These are phyloP conservation scores for Acropternis orthonyx DNA, from an alignment of 2,797 vertebrate genomes.

Conservation along the genomic window DNA sequence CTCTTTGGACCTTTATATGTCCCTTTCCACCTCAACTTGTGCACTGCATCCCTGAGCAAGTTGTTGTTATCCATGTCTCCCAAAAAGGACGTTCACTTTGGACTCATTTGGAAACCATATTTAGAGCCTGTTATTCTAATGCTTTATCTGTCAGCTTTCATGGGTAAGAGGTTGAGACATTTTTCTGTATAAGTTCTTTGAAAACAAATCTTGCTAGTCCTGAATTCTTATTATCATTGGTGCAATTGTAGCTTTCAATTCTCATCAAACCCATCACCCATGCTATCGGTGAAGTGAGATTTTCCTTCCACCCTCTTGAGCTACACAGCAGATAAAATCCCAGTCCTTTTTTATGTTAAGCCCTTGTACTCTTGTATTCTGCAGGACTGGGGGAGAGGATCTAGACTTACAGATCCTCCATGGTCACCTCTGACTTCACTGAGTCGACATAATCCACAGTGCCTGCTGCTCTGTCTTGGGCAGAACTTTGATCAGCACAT, in stretches of 20 bases:
- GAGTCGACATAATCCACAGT: not conserved
- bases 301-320: not conserved
- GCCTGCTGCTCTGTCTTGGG: not conserved
- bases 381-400: not conserved
- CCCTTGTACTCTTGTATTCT: not conserved
- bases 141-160: not conserved
- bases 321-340: slow-evolving; percentile 13
- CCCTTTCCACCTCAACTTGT: not conserved
- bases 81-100: not conserved
- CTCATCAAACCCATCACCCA: too few species aligned
- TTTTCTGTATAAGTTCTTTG: not conserved
- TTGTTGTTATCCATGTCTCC: not conserved
- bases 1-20: not conserved
- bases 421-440: slow-evolving; percentile 7
- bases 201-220: not conserved
- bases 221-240: not conserved
- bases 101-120: not conserved
- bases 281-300: not conserved
- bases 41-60: not conserved
- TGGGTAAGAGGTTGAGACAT: not conserved
- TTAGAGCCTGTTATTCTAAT: not conserved
- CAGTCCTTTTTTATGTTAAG: not conserved
- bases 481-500: slow-evolving; percentile 26
- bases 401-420: not conserved
- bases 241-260: not conserved